Conservation (phyloP, 2,888 invertebrate species). For the Parnassius glacialis region DNA sequence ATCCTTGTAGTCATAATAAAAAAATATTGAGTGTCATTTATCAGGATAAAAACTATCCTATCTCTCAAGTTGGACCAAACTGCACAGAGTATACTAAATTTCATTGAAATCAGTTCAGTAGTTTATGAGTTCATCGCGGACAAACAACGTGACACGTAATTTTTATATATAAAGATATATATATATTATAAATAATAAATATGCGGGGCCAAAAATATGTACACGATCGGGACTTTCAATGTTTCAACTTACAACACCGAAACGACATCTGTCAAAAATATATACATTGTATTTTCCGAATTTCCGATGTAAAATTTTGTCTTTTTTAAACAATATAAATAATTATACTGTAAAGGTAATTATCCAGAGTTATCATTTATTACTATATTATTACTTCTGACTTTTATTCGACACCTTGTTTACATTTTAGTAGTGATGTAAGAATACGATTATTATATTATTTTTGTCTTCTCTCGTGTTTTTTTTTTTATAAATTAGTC, state of each 20-base stretch:
- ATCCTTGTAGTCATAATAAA: too few species aligned
- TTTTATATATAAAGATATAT: too few species aligned
- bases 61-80: too few species aligned
- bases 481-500: not conserved
- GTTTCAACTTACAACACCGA: constrained; percentile 11
- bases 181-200: too few species aligned
- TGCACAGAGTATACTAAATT: too few species aligned
- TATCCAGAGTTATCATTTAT: not conserved
- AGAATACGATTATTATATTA: constrained; percentile 22
- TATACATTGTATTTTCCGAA: constrained; percentile 13
- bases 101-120: too few species aligned
- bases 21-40: too few species aligned
- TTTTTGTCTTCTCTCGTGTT: constrained; percentile 5
- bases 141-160: too few species aligned
- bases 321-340: not conserved
- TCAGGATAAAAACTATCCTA: too few species aligned
- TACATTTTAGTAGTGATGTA: constrained; percentile 23
- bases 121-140: too few species aligned
- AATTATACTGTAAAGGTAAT: constrained; percentile 4
- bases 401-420: not conserved
- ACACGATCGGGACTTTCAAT: too few species aligned
- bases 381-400: not conserved
- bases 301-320: constrained; percentile 8
- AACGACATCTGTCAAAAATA: constrained; percentile 21
- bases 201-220: too few species aligned